Conservation (phyloP, 2,797 vertebrate genomes). For the Enteromius unitaeniatus region DNA sequence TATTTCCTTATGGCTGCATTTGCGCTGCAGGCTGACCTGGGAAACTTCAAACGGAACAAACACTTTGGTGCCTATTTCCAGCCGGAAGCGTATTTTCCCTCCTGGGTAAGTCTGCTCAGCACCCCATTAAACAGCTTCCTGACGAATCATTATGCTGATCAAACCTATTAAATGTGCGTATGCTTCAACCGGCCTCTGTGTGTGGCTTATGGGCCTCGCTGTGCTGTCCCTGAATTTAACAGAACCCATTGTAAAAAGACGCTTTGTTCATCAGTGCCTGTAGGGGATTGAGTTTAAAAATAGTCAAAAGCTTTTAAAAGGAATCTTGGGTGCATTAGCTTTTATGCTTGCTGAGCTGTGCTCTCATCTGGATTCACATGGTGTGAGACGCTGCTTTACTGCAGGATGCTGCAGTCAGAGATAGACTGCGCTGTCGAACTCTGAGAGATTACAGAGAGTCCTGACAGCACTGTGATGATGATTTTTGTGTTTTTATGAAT, state of each 20-base stretch:
- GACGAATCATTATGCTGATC: slow-evolving; percentile 26
- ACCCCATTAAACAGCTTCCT: slow-evolving; percentile 25
- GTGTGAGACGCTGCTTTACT: background rate
- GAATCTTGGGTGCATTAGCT: slow-evolving; percentile 34
- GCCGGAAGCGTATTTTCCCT: slow-evolving; percentile 94
- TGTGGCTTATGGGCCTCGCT: slow-evolving; percentile 21
- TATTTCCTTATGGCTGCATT: slow-evolving; percentile 98
- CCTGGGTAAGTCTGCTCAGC: slow-evolving; percentile 85
- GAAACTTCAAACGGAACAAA: slow-evolving; percentile 96
- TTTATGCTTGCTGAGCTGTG: background rate
- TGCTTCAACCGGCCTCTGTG: background rate
- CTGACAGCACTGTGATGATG: background rate
- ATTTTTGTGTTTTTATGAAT: background rate
- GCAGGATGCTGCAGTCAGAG: slow-evolving; percentile 13
- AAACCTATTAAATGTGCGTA: background rate
- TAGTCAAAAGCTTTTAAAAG: slow-evolving; percentile 10
- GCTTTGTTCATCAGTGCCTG: background rate
- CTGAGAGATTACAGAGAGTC: background rate
- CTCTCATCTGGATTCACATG: slow-evolving; percentile 23
- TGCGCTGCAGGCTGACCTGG: slow-evolving; percentile 95
- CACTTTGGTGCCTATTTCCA: slow-evolving; percentile 98
- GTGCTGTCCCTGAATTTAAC: slow-evolving; percentile 2
- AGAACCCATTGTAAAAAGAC: background rate
- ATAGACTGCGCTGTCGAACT: background rate
- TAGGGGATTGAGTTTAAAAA: slow-evolving; percentile 9